Evolutionary conservation across 2,888 invertebrate genomes (phyloP), one percentile per base, ranked within the genome.

Genomic region (Lasioglossum calceatum): DNA sequence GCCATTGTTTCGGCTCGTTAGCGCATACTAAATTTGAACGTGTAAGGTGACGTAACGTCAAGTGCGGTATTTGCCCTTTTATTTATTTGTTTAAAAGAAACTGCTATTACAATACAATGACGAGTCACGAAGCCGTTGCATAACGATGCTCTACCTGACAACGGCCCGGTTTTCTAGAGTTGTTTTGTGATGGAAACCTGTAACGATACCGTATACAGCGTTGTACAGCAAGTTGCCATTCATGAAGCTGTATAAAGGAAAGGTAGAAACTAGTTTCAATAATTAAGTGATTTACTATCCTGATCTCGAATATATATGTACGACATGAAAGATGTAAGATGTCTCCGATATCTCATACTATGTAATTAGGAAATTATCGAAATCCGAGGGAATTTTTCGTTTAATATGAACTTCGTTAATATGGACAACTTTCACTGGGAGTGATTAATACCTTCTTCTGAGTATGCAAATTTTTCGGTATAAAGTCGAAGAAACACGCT

Each of bases 341-440:
- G 14, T 36, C 32, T 19, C 32, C 36, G 8, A 50, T 50, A 39
- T 39, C 67, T 19, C 19, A 36, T 47, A 50, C 47, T 50, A 10
- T n/a, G 10, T 47, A 32, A 42, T 74, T 36, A 27, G 36, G 32
- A 7, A 23, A 36, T n/a, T 27, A 32, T 16, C 5, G 79, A 58
- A 50, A 72, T 73, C 39, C 32, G 19, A 23, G 1, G 36, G 19
- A 73, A 72, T 72, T 72, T 14, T 27, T 64, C 64, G 50, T 32
- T 36, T 23, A 16, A 50, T 76, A 27, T 27, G 50, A 27, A 16
- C 42, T 79, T 74, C 76, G 19, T 47, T 72, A 61, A 76, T 42
- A 61, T 75, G 75, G 39, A 50, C 61, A 81, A 83, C 84, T 84
- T 82, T 82, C 82, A 77, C 84, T 64, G 32, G 10, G 36, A 14